Evolutionary conservation across 2,888 invertebrate genomes (phyloP).

Genomic region (Yponomeuta sedellus): DNA sequence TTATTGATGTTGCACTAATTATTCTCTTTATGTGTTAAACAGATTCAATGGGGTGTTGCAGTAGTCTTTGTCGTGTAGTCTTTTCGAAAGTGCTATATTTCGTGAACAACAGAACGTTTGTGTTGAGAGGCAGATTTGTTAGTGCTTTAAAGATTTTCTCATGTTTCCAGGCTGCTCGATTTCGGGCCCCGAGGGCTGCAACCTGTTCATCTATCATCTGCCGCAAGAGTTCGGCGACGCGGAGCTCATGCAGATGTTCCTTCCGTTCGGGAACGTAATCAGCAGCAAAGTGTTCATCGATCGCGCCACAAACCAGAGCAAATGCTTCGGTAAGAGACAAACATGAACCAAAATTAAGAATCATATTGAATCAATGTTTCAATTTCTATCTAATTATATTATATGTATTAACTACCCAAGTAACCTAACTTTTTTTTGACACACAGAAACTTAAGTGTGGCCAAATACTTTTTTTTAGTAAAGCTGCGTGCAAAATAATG

Average conservation of each 20-base stretch:
- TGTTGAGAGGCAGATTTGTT: conserved; percentile 70
- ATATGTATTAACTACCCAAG: too few relatives aligned
- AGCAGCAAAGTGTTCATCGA: conserved; percentile 99
- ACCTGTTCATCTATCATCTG: conserved; percentile 99
- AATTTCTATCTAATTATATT: too few relatives aligned
- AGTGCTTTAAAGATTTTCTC: conserved; percentile 82
- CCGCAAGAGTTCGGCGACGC: conserved; percentile 99
- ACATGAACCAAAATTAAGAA: too few relatives aligned
- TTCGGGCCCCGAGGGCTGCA: conserved; percentile 99
- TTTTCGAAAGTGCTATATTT: not conserved
- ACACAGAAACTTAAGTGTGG: too few relatives aligned
- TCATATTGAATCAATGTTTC: too few relatives aligned
- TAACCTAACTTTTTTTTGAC: too few relatives aligned
- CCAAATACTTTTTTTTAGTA: not conserved
- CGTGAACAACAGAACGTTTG: conserved; percentile 26
- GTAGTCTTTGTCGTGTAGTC: not conserved
- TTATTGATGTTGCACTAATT: conserved; percentile 8
- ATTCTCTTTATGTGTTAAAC: not conserved
- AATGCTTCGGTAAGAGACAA: conserved; percentile 95
- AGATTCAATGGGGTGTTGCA: conserved; percentile 2
- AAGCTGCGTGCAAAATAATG: not conserved
- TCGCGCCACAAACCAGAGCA: conserved; percentile 99
- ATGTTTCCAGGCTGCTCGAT: conserved; percentile 93
- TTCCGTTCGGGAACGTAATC: conserved; percentile 99
- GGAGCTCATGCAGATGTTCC: conserved; percentile 99